Evolutionary conservation across 2,113 vertebrate genomes (phyloP).

Genomic region (Oreocharis arfaki): DNA sequence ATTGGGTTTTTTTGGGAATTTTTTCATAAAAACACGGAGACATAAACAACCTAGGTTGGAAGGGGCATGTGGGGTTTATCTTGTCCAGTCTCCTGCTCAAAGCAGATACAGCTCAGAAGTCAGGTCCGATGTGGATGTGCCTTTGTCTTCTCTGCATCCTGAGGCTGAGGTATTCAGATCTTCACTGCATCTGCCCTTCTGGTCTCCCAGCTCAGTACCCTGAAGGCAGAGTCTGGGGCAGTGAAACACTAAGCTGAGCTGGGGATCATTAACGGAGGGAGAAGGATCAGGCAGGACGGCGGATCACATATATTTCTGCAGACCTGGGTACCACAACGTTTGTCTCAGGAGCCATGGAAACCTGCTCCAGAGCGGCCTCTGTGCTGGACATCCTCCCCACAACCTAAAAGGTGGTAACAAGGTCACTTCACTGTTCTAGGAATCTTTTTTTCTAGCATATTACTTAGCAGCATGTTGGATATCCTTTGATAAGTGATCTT

Average conservation of each 20-base stretch:
- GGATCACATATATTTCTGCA: background rate
- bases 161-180: background rate
- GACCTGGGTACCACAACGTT: background rate
- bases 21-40: background rate
- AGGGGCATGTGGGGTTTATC: background rate
- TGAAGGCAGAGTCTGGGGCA: background rate
- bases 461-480: background rate
- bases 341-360: background rate
- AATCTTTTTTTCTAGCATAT: background rate
- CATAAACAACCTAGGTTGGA: background rate
- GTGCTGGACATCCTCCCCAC: background rate
- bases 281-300: background rate
- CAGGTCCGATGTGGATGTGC: background rate
- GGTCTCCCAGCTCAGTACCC: background rate
- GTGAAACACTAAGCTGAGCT: background rate
- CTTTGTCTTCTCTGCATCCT: background rate
- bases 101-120: background rate
- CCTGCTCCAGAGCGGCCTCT: background rate
- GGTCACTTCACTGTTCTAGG: background rate
- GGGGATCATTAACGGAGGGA: background rate
- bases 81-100: background rate
- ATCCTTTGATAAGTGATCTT: background rate
- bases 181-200: background rate
- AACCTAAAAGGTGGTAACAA: background rate
- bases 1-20: background rate